Base-by-base conservation (phyloP, 2,888 invertebrate genomes). In the Pyrgus malvae region DNA sequence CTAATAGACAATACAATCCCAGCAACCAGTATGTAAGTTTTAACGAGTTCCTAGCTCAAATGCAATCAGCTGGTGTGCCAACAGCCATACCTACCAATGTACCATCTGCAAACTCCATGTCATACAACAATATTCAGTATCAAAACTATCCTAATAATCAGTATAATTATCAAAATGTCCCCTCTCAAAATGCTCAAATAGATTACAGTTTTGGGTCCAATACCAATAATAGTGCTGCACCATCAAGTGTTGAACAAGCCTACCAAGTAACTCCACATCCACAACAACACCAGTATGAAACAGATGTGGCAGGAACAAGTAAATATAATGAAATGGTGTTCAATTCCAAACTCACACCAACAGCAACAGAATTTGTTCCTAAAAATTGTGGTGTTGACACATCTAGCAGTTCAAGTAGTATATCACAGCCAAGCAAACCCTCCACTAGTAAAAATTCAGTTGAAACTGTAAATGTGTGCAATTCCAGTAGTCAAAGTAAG, bases 301-400 rank as follows among this genome's bases (percentile, higher is more conserved):
- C 66, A 57, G 63, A 49, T 44, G 31, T 62, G 53, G 50, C 69
- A 50, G 73, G 75, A n/a, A 56, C 72, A 31, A 70, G 60, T 66
- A 62, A 66, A 40, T 80, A 74, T 60, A 81, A 75, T 70, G 79
- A 83, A 46, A 67, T 84, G 65, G 76, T 83, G 59, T 73, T 80
- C 46, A 84, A 83, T 62, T 92, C 92, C 29, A 92, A 89, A 64
- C 78, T 92, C 35, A 92, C 92, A 53, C 79, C 91, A 9, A 91
- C 90, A 38, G 92, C 92, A 14, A 88, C 79, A 57, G 92, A 92
- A 74, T 92, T 92, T 83, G 84, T 91, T 61, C 92, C 92, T 55
- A 91, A 90, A 72, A 65, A 68, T 63, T 67, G 74, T 41, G 56
- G 66, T 29, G 60, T 65, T 45, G 55, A 55, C 50, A 63, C 23